Conservation (phyloP, 2,888 invertebrate genomes). For the Mimumesa dahlbomi region DNA sequence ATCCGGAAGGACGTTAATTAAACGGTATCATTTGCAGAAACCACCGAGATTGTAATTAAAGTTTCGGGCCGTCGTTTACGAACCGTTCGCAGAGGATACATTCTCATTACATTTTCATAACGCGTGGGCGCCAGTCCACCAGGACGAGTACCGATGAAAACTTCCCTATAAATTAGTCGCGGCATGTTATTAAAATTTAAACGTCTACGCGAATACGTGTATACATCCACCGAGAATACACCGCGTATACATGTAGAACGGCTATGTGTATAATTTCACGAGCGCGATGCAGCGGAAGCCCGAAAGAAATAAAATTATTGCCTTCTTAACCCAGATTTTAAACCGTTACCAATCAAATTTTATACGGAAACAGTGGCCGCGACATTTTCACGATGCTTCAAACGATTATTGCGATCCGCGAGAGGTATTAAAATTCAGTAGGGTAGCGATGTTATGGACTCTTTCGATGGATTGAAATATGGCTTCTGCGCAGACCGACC, state of each 20-base stretch:
- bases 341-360: neutral
- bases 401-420: neutral
- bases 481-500: constrained; percentile 8
- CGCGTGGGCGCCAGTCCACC: constrained; percentile 14
- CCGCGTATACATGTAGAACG: neutral
- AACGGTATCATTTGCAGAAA: neutral
- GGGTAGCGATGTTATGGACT: neutral
- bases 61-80: constrained; percentile 16
- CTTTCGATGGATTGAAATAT: constrained; percentile 24
- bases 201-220: neutral
- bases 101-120: constrained; percentile 30
- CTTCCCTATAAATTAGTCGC: constrained; percentile 18
- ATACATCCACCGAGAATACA: neutral
- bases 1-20: neutral
- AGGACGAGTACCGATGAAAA: constrained; percentile 10
- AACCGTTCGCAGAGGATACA: constrained; percentile 9
- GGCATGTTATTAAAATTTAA: constrained; percentile 22
- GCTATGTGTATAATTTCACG: too few species aligned
- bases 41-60: constrained; percentile 18
- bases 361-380: neutral
- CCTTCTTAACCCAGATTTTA: neutral
- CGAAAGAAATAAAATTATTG: neutral
- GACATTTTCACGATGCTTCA: neutral
- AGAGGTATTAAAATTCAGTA: constrained; percentile 21
- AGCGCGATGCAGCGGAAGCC: too few species aligned